Percentiles rank a stretch among this genome's conserved stretches.
phyloP scores from a whole-genome alignment of 2,888 invertebrate species.

The Lingula anatina region DNA sequence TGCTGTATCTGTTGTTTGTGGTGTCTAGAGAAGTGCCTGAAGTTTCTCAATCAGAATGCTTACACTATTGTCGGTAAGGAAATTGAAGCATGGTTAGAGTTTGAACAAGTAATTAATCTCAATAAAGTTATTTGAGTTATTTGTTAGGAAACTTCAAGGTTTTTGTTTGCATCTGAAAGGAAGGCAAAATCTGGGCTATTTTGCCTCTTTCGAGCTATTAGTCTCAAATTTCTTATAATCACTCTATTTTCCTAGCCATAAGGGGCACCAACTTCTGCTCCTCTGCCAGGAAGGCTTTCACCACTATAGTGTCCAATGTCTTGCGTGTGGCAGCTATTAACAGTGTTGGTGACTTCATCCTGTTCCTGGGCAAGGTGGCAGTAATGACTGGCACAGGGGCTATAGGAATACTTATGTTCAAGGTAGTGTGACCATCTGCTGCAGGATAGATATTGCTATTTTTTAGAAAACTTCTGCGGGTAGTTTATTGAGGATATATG shows the following conservation, averaged over 20 bases:
- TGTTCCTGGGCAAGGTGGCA: conserved; percentile 77
- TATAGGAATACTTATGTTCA: conserved; percentile 64
- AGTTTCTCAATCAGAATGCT: conserved; percentile 89
- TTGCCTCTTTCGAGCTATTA: no score
- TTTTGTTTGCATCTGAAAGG: no score
- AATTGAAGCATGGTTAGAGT: not conserved
- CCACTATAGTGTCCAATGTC: conserved; percentile 63
- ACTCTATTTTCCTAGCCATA: conserved; percentile 58
- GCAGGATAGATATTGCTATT: no score
- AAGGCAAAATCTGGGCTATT: no score
- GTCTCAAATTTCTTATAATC: no score
- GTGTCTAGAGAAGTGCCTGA: conserved; percentile 84
- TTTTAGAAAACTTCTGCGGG: no score
- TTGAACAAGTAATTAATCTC: no score
- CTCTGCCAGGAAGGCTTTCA: conserved; percentile 86
- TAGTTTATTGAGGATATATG: no score
- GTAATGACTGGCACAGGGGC: conserved; percentile 80
- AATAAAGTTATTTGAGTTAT: not conserved
- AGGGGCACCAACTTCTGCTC: conserved; percentile 86
- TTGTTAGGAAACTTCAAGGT: no score
- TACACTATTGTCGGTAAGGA: conserved; percentile 76
- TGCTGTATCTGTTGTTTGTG: conserved; percentile 84
- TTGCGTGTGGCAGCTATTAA: conserved; percentile 87
- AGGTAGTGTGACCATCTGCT: no score
- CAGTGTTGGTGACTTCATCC: conserved; percentile 85